These are phyloP conservation scores for Cosmopolites sordidus DNA, from an alignment of 2,888 invertebrate genomes.

Conservation along the genomic window DNA sequence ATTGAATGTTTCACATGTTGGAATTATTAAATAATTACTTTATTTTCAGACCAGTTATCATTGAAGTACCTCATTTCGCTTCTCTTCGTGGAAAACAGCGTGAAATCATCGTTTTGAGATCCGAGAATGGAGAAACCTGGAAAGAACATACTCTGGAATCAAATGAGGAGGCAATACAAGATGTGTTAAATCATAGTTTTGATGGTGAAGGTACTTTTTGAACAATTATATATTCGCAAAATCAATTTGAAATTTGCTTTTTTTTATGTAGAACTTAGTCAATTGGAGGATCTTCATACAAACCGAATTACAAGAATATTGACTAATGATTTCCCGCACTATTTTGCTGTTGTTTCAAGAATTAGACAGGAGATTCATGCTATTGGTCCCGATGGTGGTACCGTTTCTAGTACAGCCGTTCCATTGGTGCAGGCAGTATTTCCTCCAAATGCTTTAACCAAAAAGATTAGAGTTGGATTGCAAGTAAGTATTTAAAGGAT, in stretches of 20 bases:
- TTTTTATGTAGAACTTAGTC: conserved; percentile 61
- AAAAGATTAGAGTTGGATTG: conserved; percentile 96
- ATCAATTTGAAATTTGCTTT: conserved; percentile 1
- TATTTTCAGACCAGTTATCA: conserved; percentile 72
- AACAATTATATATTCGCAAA: background rate
- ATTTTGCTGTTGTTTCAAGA: conserved; percentile 93
- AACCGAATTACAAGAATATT: conserved; percentile 89
- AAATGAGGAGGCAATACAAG: conserved; percentile 83
- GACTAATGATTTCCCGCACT: conserved; percentile 97
- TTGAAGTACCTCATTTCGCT: conserved; percentile 97
- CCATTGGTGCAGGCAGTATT: conserved; percentile 82
- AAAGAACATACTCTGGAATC: conserved; percentile 88
- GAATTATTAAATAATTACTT: too few species aligned
- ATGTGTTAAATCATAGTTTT: conserved; percentile 88
- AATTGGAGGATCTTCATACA: conserved; percentile 79
- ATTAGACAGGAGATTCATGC: conserved; percentile 95
- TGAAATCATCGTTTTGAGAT: conserved; percentile 92
- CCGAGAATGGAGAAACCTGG: conserved; percentile 98
- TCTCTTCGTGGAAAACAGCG: conserved; percentile 89
- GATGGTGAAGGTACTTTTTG: conserved; percentile 63
- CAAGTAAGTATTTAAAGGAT: conserved; percentile 69
- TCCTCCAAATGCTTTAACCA: conserved; percentile 95
- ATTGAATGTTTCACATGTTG: too few species aligned
- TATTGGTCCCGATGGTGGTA: conserved; percentile 96
- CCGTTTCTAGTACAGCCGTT: conserved; percentile 90